Base-by-base conservation (phyloP, 2,113 vertebrate genomes). In the Brachyhypopomus gauderio region DNA sequence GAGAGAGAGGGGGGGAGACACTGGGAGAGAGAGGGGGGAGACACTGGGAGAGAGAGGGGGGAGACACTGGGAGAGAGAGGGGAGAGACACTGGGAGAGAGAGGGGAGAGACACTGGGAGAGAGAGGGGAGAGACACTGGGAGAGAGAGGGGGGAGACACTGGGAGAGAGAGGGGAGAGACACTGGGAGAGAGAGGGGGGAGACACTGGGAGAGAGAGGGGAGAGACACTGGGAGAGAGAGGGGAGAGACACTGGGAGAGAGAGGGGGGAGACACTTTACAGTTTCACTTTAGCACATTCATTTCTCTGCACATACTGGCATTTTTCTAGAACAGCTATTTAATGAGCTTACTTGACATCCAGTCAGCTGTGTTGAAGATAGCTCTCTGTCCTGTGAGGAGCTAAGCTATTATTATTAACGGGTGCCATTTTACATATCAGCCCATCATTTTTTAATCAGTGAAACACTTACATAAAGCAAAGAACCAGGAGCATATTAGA, bases 71-170 rank as follows among this genome's bases (percentile, higher is more conserved):
- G n/a, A n/a, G n/a, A n/a, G n/a, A n/a, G n/a, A n/a, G n/a, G n/a
- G n/a, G 90, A 89, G 91, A 94, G 90, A 90, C n/a, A 69, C 55
- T 70, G 17, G 30, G 52, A 77, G 89, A 90, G 90, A 89, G 88
- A 91, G 92, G 88, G 56, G 58, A 25, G 19, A 67, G 66, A 41
- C 72, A 63, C 90, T 89, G 90, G 88, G 87, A 91, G 91, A 92
- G 87, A 60, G 58, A 41, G 34, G 52, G 71, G 20, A n/a, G 60
- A 45, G 23, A 48, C 12, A 16, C n/a, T 67, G 36, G 59, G 93
- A 91, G 90, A 90, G 23, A 30, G 45, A 3, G 12, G 12, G 9
- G 45, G 3, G 12, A 14, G 12, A 11, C 9, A 14, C 30, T 30
- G 30, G 30, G 30, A 14, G 45, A 52, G 9, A 11, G 45, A 52